Percentiles rank a stretch among this genome's conserved stretches.
Evolutionary conservation across 1,140 invertebrate genomes (phyloP).

Genomic region (Chironomus striatipennis): DNA sequence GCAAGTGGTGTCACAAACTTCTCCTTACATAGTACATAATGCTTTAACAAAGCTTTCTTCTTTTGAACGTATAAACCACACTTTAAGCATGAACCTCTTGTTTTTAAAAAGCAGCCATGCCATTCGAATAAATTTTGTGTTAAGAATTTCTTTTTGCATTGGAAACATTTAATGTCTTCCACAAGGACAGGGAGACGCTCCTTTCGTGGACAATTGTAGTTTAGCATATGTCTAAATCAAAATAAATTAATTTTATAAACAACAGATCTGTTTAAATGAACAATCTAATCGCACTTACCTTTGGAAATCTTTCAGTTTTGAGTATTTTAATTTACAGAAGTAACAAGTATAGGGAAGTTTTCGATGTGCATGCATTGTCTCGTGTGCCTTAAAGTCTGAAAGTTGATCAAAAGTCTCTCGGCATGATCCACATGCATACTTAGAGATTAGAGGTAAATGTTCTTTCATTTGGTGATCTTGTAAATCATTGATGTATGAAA

Average conservation of each 20-base stretch:
- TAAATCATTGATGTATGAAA: background rate
- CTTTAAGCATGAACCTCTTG: background rate
- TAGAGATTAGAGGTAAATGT: background rate
- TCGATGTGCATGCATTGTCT: background rate
- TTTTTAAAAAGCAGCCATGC: constrained; percentile 7
- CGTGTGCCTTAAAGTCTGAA: background rate
- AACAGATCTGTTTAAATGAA: background rate
- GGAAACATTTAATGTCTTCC: constrained; percentile 12
- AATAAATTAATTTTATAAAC: background rate
- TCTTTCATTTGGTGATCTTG: constrained; percentile 7
- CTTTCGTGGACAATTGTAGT: background rate
- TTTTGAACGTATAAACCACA: background rate
- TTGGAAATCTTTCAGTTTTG: background rate
- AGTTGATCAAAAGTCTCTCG: background rate
- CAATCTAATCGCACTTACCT: background rate
- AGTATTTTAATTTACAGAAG: background rate
- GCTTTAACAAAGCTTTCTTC: background rate
- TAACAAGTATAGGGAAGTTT: background rate
- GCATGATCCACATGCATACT: constrained; percentile 13
- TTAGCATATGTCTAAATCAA: constrained; percentile 11
- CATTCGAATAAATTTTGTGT: constrained; percentile 20
- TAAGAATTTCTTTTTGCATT: constrained; percentile 16
- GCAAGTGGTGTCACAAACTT: background rate
- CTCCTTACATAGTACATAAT: background rate
- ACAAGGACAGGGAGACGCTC: background rate